These are phyloP conservation scores for Drosophila limbata DNA, from an alignment of 2,888 invertebrate species.

Conservation along the genomic window DNA sequence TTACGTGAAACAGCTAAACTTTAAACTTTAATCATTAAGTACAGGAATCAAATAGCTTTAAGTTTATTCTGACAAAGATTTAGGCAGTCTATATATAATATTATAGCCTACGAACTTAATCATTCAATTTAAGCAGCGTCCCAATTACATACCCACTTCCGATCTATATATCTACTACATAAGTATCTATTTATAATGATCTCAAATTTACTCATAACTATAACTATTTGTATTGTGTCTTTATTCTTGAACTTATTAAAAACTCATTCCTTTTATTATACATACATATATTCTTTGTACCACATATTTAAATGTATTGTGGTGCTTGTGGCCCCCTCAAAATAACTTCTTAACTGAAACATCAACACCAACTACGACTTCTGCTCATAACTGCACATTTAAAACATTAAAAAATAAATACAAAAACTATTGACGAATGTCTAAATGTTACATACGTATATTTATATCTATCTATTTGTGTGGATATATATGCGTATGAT, in stretches of 20 bases:
- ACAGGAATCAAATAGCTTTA: slow-evolving; percentile 38
- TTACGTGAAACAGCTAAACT: slow-evolving; percentile 40
- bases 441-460: slow-evolving; percentile 35
- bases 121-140: slow-evolving; percentile 42
- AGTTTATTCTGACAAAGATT: slow-evolving; percentile 28
- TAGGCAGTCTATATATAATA: slow-evolving; percentile 41
- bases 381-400: slow-evolving; percentile 11
- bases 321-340: slow-evolving; percentile 26
- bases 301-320: slow-evolving; percentile 13
- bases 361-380: slow-evolving; percentile 18
- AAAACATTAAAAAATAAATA: slow-evolving; percentile 7
- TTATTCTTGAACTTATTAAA: slow-evolving; percentile 9
- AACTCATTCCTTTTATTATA: slow-evolving; percentile 12
- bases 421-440: slow-evolving; percentile 7
- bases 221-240: slow-evolving; percentile 16
- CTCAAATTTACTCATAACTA: slow-evolving; percentile 1
- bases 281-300: not conserved
- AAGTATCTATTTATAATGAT: slow-evolving; percentile 27
- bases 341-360: slow-evolving; percentile 13
- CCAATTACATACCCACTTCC: not conserved
- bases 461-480: slow-evolving; percentile 5
- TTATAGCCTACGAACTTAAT: slow-evolving; percentile 5
- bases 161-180: slow-evolving; percentile 20
- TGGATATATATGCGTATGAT: slow-evolving; percentile 13
- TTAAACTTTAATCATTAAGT: slow-evolving; percentile 32